Evolutionary conservation across 2,888 invertebrate species (phyloP).

Genomic region (Acleris holmiana): DNA sequence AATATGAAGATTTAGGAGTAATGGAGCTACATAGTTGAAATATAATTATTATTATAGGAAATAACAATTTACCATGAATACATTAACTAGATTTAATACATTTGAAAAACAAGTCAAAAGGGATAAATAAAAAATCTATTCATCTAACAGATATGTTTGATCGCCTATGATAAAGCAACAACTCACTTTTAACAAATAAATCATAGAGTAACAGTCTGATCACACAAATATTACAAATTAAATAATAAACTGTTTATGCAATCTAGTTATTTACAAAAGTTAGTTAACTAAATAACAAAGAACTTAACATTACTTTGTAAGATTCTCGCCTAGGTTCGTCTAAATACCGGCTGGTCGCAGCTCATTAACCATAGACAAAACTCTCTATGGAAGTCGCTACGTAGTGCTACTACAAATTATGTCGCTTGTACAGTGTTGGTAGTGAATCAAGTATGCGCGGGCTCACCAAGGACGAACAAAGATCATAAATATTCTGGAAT

Average conservation of each 20-base stretch:
- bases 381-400: constrained; percentile 58
- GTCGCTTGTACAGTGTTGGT: constrained; percentile 31
- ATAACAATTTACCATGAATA: constrained; percentile 55
- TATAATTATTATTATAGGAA: constrained; percentile 54
- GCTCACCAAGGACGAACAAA: constrained; percentile 43
- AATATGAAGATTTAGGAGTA: constrained; percentile 57
- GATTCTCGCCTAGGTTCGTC: constrained; percentile 64
- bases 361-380: constrained; percentile 47
- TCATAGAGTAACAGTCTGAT: constrained; percentile 83
- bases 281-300: constrained; percentile 84
- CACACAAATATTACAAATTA: constrained; percentile 83
- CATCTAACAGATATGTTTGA: constrained; percentile 77
- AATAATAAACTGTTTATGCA: constrained; percentile 77
- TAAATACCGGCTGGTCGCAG: constrained; percentile 80
- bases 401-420: constrained; percentile 63
- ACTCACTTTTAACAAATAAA: constrained; percentile 81
- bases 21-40: constrained; percentile 62
- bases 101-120: constrained; percentile 56
- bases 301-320: constrained; percentile 77
- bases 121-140: constrained; percentile 57
- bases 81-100: constrained; percentile 39
- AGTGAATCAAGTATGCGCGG: constrained; percentile 28
- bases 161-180: constrained; percentile 78
- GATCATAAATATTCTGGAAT: constrained; percentile 64
- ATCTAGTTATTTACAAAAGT: constrained; percentile 83